Evolutionary conservation across 2,888 invertebrate genomes (phyloP).

Genomic region (Meganola albula): DNA sequence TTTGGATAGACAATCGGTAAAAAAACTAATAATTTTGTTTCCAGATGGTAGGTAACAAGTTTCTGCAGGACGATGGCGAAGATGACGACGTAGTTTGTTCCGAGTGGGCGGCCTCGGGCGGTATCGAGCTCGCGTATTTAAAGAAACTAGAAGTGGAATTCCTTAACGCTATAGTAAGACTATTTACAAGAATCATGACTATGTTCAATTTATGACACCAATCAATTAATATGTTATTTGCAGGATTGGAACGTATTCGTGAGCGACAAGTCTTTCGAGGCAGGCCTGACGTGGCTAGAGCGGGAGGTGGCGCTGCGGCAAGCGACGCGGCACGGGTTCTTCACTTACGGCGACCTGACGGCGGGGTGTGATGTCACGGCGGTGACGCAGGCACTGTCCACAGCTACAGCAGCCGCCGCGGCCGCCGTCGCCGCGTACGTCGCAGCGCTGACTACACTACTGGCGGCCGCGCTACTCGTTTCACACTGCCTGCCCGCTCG

Average conservation of each 20-base stretch:
- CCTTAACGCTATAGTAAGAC: slow-evolving; percentile 90
- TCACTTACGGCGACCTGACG: slow-evolving; percentile 88
- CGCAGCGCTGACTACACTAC: slow-evolving; percentile 38
- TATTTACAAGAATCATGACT: no score
- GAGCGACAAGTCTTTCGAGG: slow-evolving; percentile 84
- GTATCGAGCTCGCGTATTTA: slow-evolving; percentile 84
- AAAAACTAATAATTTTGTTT: no score
- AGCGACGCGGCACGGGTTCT: slow-evolving; percentile 85
- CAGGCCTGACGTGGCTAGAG: slow-evolving; percentile 83
- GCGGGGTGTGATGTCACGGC: slow-evolving; percentile 56
- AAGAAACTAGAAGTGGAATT: slow-evolving; percentile 92
- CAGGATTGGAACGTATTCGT: slow-evolving; percentile 94
- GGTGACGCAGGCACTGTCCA: slow-evolving; percentile 22
- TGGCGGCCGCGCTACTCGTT: slow-evolving; percentile 28
- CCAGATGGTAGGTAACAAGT: slow-evolving; percentile 98
- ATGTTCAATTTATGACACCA: no score
- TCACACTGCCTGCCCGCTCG: slow-evolving; percentile 16
- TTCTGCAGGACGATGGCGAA: slow-evolving; percentile 94
- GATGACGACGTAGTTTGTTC: slow-evolving; percentile 93
- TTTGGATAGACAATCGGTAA: no score
- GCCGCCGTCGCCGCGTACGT: slow-evolving; percentile 24
- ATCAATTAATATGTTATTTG: no score
- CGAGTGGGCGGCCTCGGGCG: slow-evolving; percentile 94
- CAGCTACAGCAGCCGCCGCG: slow-evolving; percentile 31
- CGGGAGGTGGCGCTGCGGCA: slow-evolving; percentile 84